Evolutionary conservation across 1,140 invertebrate genomes (phyloP).

Genomic region (Anadara kagoshimensis): DNA sequence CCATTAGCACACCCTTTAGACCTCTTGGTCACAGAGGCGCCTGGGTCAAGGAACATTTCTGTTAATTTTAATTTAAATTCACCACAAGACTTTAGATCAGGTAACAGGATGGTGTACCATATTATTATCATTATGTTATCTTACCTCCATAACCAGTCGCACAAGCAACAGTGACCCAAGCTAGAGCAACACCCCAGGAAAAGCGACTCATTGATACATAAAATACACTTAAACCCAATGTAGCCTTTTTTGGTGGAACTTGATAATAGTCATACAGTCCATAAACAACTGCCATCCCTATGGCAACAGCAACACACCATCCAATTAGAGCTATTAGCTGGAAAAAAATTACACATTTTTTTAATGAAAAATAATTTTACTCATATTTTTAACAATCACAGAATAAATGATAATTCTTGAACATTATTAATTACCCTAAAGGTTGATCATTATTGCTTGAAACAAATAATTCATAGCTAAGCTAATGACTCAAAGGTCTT

Average conservation of each 20-base stretch:
- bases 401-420: too few species aligned
- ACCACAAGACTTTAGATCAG: neutral
- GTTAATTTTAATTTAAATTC: too few species aligned
- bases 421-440: too few species aligned
- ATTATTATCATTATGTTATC: neutral
- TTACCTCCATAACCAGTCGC: slow-evolving; percentile 34
- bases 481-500: too few species aligned
- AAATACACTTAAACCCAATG: neutral
- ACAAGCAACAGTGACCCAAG: slow-evolving; percentile 35
- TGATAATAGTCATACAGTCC: slow-evolving; percentile 24
- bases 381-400: too few species aligned
- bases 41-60: too few species aligned
- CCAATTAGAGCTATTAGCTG: slow-evolving; percentile 13
- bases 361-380: neutral
- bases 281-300: slow-evolving; percentile 22
- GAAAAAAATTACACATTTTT: neutral
- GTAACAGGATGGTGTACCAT: neutral
- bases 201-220: slow-evolving; percentile 5
- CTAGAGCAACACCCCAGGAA: slow-evolving; percentile 22
- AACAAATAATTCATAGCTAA: too few species aligned
- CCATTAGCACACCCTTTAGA: too few species aligned
- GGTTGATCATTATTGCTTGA: too few species aligned
- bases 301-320: slow-evolving; percentile 18
- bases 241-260: neutral
- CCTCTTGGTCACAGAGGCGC: too few species aligned